These are phyloP conservation scores for Pammene fasciana DNA, from an alignment of 2,888 invertebrate species.

Conservation along the genomic window DNA sequence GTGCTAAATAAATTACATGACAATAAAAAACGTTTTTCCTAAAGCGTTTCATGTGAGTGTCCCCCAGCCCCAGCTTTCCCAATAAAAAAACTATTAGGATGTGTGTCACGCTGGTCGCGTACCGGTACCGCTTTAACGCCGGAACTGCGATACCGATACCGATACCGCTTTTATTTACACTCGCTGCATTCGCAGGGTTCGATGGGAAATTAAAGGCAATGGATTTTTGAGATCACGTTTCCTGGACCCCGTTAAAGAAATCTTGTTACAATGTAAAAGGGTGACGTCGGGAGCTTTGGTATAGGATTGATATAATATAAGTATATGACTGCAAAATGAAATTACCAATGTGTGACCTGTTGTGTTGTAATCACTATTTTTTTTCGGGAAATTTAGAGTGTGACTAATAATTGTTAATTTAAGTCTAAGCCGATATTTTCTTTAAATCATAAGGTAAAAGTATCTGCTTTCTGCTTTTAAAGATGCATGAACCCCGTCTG, in stretches of 20 bases:
- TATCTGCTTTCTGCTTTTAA: neutral
- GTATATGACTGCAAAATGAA: too few species aligned
- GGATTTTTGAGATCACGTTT: neutral
- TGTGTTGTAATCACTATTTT: too few species aligned
- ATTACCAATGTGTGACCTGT: too few species aligned
- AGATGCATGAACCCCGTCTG: conserved; percentile 1
- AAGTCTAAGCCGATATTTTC: too few species aligned
- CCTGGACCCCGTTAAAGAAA: neutral
- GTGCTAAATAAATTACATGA: neutral
- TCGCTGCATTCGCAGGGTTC: neutral
- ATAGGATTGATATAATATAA: too few species aligned
- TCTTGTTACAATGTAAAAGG: neutral
- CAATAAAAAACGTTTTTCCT: neutral
- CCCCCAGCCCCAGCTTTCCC: conserved; percentile 47
- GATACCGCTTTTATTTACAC: conserved; percentile 12
- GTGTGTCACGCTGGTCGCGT: conserved; percentile 72
- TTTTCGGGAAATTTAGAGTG: too few species aligned
- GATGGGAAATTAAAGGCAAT: conserved; percentile 1
- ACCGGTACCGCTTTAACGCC: conserved; percentile 40
- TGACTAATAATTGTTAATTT: too few species aligned
- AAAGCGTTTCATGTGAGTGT: conserved; percentile 45
- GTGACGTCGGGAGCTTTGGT: neutral
- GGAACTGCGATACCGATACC: conserved; percentile 20
- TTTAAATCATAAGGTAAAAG: too few species aligned
- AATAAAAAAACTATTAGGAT: conserved; percentile 74